Percentiles rank a stretch among this genome's conserved stretches.
Conservation (phyloP, 2,888 invertebrate species). For the Augiades crinisus region DNA sequence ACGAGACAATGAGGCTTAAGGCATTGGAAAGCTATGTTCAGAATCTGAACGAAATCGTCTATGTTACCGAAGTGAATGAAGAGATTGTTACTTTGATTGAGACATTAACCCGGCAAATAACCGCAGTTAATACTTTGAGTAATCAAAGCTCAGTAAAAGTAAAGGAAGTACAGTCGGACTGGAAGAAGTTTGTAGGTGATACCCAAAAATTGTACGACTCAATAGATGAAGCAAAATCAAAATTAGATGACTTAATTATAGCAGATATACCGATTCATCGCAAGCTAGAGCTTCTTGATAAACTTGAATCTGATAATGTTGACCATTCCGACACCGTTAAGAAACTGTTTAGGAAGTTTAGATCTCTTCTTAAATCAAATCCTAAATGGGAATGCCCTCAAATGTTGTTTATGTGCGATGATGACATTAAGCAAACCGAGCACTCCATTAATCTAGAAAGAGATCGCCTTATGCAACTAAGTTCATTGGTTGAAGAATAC, state of each 20-base stretch:
- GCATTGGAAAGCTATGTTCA: conserved; percentile 79
- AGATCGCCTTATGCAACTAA: conserved; percentile 87
- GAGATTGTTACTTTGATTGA: conserved; percentile 84
- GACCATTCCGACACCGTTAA: conserved; percentile 82
- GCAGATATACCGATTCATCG: conserved; percentile 85
- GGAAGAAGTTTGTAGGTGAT: conserved; percentile 86
- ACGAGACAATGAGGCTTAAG: conserved; percentile 56
- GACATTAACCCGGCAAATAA: conserved; percentile 84
- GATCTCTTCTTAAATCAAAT: conserved; percentile 84
- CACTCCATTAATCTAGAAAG: conserved; percentile 86
- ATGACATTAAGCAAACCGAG: conserved; percentile 85
- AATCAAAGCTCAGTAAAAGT: conserved; percentile 62
- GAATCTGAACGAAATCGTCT: conserved; percentile 83
- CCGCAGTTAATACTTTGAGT: conserved; percentile 85
- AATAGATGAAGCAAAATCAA: conserved; percentile 71
- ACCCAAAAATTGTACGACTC: conserved; percentile 80
- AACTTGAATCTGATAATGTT: conserved; percentile 85
- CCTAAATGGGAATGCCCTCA: conserved; percentile 86
- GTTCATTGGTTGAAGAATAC: conserved; percentile 91
- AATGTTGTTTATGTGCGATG: conserved; percentile 84
- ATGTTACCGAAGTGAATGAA: conserved; percentile 84
- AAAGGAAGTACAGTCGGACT: conserved; percentile 83
- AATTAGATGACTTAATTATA: conserved; percentile 79
- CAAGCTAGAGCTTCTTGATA: conserved; percentile 86
- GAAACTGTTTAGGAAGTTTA: conserved; percentile 83